Conservation (phyloP, 2,797 vertebrate genomes). For the Thamnophis elegans region DNA sequence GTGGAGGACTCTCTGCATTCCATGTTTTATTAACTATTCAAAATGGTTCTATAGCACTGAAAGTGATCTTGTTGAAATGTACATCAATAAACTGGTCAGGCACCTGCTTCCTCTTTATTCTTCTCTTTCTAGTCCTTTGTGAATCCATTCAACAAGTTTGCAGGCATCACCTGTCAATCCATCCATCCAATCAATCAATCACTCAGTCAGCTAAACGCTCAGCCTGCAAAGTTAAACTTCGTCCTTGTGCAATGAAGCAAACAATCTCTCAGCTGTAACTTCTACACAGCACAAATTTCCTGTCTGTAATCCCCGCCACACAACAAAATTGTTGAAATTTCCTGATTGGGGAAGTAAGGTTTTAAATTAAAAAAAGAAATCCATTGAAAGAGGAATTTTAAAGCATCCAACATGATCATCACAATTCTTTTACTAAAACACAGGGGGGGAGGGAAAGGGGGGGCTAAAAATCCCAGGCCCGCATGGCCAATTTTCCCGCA, state of each 20-base stretch:
- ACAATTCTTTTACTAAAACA: background rate
- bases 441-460: accelerated
- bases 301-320: background rate
- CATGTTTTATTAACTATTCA: background rate
- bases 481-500: background rate
- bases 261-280: background rate
- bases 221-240: background rate
- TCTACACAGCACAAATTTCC: background rate
- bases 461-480: background rate
- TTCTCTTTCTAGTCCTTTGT: background rate
- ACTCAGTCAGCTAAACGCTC: background rate
- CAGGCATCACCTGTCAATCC: background rate
- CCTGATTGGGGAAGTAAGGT: background rate
- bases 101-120: background rate
- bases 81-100: background rate
- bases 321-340: background rate
- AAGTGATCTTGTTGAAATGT: background rate
- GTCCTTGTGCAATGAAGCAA: too few relatives aligned
- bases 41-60: background rate
- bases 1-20: background rate
- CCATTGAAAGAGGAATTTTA: background rate
- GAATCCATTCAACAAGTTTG: background rate
- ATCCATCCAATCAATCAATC: background rate
- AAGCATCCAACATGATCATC: background rate
- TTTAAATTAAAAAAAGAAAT: background rate